Conservation (phyloP, 2,113 vertebrate genomes). For the Shinisaurus crocodilurus region DNA sequence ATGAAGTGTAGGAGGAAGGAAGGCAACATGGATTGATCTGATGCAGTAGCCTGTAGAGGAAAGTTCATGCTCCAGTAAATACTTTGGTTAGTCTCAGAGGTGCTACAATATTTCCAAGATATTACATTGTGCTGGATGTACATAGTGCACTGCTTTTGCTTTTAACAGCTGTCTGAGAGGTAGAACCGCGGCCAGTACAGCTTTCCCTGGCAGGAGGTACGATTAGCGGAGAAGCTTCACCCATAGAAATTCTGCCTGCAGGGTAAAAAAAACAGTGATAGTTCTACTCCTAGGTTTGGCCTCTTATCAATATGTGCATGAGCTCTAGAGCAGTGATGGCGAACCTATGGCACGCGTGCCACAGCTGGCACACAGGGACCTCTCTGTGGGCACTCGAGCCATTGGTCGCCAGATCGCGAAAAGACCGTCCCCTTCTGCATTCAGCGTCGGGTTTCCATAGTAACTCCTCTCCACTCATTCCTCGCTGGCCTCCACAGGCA, state of each 20-base stretch:
- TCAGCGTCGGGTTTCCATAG: too few relatives aligned
- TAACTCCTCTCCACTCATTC: too few relatives aligned
- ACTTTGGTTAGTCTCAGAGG: background rate
- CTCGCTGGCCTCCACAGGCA: too few relatives aligned
- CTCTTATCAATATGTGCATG: too few relatives aligned
- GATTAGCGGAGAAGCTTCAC: background rate
- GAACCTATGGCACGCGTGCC: too few relatives aligned
- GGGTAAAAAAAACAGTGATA: background rate
- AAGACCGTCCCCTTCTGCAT: too few relatives aligned
- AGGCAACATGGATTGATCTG: background rate
- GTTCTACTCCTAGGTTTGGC: background rate
- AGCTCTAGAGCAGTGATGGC: too few relatives aligned
- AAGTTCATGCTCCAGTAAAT: background rate
- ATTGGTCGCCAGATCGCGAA: too few relatives aligned
- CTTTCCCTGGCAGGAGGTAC: background rate
- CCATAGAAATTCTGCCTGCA: background rate
- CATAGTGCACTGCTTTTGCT: background rate
- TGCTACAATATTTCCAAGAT: background rate
- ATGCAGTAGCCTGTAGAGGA: background rate
- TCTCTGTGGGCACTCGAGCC: too few relatives aligned
- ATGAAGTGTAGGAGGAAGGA: too few relatives aligned
- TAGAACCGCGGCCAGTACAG: background rate
- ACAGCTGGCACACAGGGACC: too few relatives aligned
- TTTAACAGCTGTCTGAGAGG: background rate
- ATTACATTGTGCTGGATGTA: background rate